Conservation (phyloP, 2,888 invertebrate species). For the Megamerina dolium region DNA sequence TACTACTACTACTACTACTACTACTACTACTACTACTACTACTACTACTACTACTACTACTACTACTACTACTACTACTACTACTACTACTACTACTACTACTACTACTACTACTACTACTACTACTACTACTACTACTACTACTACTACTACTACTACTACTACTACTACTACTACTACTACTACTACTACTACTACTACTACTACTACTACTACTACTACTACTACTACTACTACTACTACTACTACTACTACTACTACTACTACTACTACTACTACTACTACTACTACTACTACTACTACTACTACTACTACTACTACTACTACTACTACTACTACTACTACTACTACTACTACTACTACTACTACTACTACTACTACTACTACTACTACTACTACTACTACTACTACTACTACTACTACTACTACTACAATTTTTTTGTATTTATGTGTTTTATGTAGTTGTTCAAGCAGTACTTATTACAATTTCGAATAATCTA, state of each 20-base stretch:
- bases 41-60: not conserved
- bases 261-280: not conserved
- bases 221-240: constrained; percentile 1
- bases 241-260: constrained; percentile 1
- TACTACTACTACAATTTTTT: too few species aligned
- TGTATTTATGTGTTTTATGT: too few species aligned
- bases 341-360: not conserved
- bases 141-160: not conserved
- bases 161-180: not conserved
- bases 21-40: constrained; percentile 1
- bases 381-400: constrained; percentile 1
- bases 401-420: not conserved
- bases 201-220: not conserved
- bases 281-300: constrained; percentile 1
- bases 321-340: not conserved
- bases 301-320: constrained; percentile 1
- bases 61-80: constrained; percentile 1
- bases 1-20: constrained; percentile 3
- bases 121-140: constrained; percentile 1
- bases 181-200: not conserved
- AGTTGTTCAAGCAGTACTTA: too few species aligned
- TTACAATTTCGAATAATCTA: too few species aligned
- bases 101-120: constrained; percentile 2
- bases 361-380: not conserved
- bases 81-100: constrained; percentile 1